Conservation (phyloP, 2,888 invertebrate genomes). For the Euzophera pinguis region DNA sequence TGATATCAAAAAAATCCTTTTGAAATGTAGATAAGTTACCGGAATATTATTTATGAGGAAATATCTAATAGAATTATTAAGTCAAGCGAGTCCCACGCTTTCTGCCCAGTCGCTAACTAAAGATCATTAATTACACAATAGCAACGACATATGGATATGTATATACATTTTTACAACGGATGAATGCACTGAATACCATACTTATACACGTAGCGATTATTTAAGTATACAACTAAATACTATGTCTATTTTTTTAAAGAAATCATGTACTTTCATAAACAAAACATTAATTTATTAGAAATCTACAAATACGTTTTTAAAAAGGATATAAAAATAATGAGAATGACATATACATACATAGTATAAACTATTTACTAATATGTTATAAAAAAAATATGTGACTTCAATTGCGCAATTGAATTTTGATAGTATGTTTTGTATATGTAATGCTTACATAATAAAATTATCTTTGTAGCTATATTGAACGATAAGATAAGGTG, state of each 20-base stretch:
- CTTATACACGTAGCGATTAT: too few species aligned
- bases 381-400: too few species aligned
- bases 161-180: neutral
- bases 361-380: too few species aligned
- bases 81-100: slow-evolving; percentile 8
- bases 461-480: slow-evolving; percentile 32
- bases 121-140: slow-evolving; percentile 9
- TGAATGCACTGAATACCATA: too few species aligned
- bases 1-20: too few species aligned
- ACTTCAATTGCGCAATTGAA: slow-evolving; percentile 39
- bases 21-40: neutral
- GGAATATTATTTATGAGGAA: neutral
- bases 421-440: slow-evolving; percentile 19
- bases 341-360: too few species aligned
- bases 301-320: too few species aligned
- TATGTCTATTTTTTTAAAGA: too few species aligned
- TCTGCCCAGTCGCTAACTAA: slow-evolving; percentile 9
- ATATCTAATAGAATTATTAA: neutral
- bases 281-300: too few species aligned
- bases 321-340: too few species aligned
- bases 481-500: slow-evolving; percentile 43
- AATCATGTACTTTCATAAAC: too few species aligned
- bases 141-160: neutral
- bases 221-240: too few species aligned
- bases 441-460: slow-evolving; percentile 34